Conservation (phyloP, 30 jellyfish, hydroid and myxozoan genomes). For the Clytia hemisphaerica region DNA sequence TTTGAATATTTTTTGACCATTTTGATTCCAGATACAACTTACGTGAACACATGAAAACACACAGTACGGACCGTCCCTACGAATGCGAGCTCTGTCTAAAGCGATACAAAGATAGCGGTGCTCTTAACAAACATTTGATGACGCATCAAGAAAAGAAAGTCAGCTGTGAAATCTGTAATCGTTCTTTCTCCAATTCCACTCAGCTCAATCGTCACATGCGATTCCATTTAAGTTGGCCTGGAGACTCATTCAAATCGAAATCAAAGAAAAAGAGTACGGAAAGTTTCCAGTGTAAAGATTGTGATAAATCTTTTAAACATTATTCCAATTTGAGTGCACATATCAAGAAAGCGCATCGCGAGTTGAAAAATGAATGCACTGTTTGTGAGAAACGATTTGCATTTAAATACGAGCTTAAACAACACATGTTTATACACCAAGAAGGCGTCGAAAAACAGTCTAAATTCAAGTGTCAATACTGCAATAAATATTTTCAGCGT, state of each 20-base stretch:
- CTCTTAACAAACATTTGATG: slow-evolving; percentile 29
- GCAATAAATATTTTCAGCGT: slow-evolving; percentile 32
- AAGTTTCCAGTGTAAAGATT: slow-evolving; percentile 2
- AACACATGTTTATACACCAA: slow-evolving; percentile 28
- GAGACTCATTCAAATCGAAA: slow-evolving; percentile 33
- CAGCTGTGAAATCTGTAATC: slow-evolving; percentile 21
- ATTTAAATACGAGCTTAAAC: slow-evolving; percentile 21
- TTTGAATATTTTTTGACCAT: no score
- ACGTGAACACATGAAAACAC: slow-evolving; percentile 32
- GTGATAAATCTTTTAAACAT: slow-evolving; percentile 34
- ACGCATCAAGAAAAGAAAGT: slow-evolving; percentile 31
- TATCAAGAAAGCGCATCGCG: slow-evolving; percentile 19
- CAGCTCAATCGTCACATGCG: slow-evolving; percentile 33
- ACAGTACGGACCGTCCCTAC: slow-evolving; percentile 21
- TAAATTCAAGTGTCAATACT: slow-evolving; percentile 27
- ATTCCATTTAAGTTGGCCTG: slow-evolving; percentile 43
- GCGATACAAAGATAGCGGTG: slow-evolving; percentile 34
- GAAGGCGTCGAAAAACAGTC: slow-evolving; percentile 22
- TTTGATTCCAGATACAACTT: slow-evolving; percentile 9
- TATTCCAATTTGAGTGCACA: slow-evolving; percentile 34
- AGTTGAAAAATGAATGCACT: slow-evolving; percentile 13
- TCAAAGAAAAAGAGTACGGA: slow-evolving; percentile 5
- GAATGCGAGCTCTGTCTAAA: slow-evolving; percentile 27
- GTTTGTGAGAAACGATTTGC: slow-evolving; percentile 33
- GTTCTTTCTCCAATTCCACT: slow-evolving; percentile 11